A percentile compares a stretch with the other conserved stretches of the same genome.
phyloP scores from a whole-genome alignment of 23 tunicate genomes.

The Trididemnum clinides region DNA sequence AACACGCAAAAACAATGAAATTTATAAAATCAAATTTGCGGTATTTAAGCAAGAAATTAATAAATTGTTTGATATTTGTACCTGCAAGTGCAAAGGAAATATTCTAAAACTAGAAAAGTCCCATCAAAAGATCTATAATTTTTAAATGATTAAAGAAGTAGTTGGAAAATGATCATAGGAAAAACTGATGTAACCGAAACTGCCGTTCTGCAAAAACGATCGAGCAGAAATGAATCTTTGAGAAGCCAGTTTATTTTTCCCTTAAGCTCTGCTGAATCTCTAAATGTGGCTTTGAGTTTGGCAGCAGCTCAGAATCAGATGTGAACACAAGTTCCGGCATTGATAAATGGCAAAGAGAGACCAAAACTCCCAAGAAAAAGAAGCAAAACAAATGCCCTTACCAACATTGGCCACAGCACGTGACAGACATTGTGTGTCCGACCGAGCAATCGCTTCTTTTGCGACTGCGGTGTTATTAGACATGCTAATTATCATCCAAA shows the following conservation, averaged over 20 bases:
- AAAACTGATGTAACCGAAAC: not conserved
- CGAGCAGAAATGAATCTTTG: not conserved
- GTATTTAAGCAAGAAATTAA: not conserved
- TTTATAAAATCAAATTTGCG: not conserved
- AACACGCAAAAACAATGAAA: not conserved
- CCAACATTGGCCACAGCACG: constrained; percentile 5
- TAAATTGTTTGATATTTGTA: not conserved
- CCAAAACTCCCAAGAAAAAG: not conserved
- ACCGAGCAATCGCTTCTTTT: not conserved
- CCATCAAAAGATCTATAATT: not conserved
- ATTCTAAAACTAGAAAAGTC: no score
- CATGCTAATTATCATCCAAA: not conserved
- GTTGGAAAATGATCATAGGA: not conserved
- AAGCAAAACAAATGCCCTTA: not conserved
- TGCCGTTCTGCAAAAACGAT: not conserved
- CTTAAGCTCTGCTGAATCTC: not conserved
- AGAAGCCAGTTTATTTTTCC: not conserved
- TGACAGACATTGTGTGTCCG: no score
- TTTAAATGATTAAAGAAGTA: not conserved
- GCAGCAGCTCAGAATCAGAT: not conserved
- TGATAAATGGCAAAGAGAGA: no score
- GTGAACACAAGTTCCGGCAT: not conserved
- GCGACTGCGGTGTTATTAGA: not conserved
- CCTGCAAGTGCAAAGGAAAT: not conserved
- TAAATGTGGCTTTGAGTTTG: not conserved